Percentiles rank a stretch among this genome's conserved stretches.
Conservation (phyloP, 2,113 vertebrate species). For the Cromileptes altivelis region DNA sequence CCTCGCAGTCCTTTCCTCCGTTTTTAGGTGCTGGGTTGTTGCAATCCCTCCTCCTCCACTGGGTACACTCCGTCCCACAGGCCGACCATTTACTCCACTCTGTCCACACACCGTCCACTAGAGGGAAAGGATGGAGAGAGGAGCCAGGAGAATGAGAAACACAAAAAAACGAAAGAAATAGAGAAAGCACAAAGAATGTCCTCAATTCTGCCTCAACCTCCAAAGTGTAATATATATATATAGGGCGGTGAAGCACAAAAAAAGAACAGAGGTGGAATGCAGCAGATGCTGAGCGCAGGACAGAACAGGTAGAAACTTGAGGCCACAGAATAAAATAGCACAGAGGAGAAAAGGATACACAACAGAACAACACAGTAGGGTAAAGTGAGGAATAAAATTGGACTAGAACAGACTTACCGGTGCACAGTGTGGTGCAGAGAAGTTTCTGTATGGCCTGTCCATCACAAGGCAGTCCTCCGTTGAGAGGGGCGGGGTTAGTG, state of each 20-base stretch:
- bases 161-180: not conserved
- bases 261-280: not conserved
- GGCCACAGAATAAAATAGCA: not conserved
- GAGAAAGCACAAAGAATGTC: not conserved
- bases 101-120: conserved; percentile 96
- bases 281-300: not conserved
- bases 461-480: conserved; percentile 93
- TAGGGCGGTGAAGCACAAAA: not conserved
- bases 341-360: not conserved
- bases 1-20: conserved; percentile 94
- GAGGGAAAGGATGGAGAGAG: not conserved
- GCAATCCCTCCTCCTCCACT: conserved; percentile 95
- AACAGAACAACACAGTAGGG: not conserved
- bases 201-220: not conserved
- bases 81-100: conserved; percentile 97
- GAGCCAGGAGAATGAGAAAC: conserved; percentile 6
- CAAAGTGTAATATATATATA: not conserved
- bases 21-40: conserved; percentile 92
- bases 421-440: conserved; percentile 93
- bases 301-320: not conserved
- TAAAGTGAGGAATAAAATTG: not conserved
- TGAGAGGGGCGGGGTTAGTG: conserved; percentile 95
- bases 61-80: conserved; percentile 95
- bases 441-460: conserved; percentile 94
- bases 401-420: conserved; percentile 82